Conservation (phyloP, 2,888 invertebrate species). For the Stenotaenia linearis region DNA sequence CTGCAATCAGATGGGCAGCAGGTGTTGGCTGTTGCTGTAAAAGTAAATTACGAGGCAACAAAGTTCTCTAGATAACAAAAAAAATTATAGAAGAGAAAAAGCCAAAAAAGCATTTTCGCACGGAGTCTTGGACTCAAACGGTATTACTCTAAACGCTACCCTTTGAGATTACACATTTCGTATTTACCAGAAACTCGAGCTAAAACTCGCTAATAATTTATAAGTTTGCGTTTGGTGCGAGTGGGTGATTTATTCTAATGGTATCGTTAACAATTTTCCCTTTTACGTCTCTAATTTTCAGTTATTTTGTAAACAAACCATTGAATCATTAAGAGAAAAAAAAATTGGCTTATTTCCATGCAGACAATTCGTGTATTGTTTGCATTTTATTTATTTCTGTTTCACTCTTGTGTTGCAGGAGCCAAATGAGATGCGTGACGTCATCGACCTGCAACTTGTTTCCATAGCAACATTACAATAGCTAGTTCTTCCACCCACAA, state of each 20-base stretch:
- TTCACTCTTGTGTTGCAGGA: background rate
- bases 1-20: slow-evolving; percentile 23
- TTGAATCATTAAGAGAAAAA: background rate
- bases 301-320: background rate
- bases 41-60: slow-evolving; percentile 21
- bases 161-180: background rate
- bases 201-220: background rate
- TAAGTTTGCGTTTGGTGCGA: background rate
- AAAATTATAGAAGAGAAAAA: background rate
- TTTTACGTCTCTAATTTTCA: background rate
- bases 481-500: slow-evolving; percentile 14
- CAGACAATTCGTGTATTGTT: slow-evolving; percentile 12
- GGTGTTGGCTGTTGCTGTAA: slow-evolving; percentile 26
- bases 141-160: background rate
- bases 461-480: slow-evolving; percentile 10
- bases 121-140: background rate
- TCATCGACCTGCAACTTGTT: slow-evolving; percentile 5
- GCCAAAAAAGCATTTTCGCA: slow-evolving; percentile 16
- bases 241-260: background rate
- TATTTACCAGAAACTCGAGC: background rate
- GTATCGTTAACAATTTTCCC: background rate
- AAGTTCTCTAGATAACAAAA: slow-evolving; percentile 17
- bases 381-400: slow-evolving; percentile 24
- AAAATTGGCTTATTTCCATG: background rate
- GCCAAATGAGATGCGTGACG: slow-evolving; percentile 21